Evolutionary conservation across 2,113 vertebrate species (phyloP).

Genomic region (Vimba vimba): DNA sequence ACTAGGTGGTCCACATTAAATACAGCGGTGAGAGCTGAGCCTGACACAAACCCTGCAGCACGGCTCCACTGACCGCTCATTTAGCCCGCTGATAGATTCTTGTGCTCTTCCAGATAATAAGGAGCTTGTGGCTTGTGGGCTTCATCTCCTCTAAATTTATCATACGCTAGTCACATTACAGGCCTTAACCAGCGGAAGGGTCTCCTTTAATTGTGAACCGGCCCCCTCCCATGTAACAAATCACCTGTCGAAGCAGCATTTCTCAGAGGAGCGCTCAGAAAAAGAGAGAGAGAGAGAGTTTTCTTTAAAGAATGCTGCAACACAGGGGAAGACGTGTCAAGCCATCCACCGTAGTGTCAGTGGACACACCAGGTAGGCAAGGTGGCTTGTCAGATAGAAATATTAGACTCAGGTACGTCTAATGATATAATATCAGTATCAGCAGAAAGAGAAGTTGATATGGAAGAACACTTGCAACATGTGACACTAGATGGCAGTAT

Average conservation of each 20-base stretch:
- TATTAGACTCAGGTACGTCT: background rate
- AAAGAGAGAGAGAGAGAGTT: background rate
- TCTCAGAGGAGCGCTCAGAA: conserved; percentile 66
- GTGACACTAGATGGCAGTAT: conserved; percentile 77
- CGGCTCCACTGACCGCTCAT: conserved; percentile 59
- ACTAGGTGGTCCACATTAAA: conserved; percentile 57
- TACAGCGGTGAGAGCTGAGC: conserved; percentile 30
- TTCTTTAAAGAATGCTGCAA: background rate
- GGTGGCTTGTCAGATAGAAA: background rate
- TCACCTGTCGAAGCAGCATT: conserved; percentile 75
- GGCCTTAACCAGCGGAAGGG: conserved; percentile 70
- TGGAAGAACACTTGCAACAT: background rate
- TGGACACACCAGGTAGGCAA: conserved; percentile 12
- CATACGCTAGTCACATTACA: conserved; percentile 74
- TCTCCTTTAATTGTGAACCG: conserved; percentile 77
- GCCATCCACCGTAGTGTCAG: conserved; percentile 50
- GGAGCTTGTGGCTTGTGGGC: conserved; percentile 70
- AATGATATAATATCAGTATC: background rate
- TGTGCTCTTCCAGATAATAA: conserved; percentile 75
- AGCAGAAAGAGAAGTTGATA: conserved; percentile 12
- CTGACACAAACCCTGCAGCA: conserved; percentile 52
- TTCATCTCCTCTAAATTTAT: conserved; percentile 74
- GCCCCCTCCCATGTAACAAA: conserved; percentile 71
- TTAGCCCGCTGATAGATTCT: conserved; percentile 76
- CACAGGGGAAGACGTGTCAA: conserved; percentile 59